Conservation (phyloP, 2,113 vertebrate species). For the Aptenodytes patagonicus region DNA sequence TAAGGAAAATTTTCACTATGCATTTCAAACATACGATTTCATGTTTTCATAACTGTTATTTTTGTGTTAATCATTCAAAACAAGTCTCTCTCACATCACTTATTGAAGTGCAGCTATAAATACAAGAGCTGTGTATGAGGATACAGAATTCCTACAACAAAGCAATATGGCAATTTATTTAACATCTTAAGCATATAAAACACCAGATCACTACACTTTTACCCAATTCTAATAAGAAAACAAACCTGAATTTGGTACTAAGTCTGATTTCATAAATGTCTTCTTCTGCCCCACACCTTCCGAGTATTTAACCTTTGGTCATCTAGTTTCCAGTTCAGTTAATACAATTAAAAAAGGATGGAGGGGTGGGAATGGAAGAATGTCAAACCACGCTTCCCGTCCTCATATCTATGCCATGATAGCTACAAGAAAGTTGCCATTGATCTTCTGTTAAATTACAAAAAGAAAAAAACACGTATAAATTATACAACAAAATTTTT, state of each 20-base stretch:
- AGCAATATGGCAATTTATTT: neutral
- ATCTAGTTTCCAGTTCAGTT: neutral
- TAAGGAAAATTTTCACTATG: neutral
- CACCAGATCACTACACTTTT: neutral
- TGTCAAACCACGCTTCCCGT: neutral
- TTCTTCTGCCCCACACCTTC: neutral
- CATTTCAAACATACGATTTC: neutral
- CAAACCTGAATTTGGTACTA: neutral
- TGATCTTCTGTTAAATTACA: neutral
- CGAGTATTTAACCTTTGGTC: neutral
- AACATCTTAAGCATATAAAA: neutral
- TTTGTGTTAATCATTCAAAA: constrained; percentile 40
- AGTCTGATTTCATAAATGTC: neutral
- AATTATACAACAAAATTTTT: neutral
- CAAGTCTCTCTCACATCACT: neutral
- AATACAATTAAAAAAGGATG: neutral
- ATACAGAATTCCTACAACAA: constrained; percentile 22
- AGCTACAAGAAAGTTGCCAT: neutral
- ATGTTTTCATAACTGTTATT: neutral
- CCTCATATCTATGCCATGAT: neutral
- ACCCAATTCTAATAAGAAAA: neutral
- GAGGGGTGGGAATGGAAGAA: neutral
- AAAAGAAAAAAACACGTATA: neutral
- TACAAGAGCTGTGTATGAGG: neutral
- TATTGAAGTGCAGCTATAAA: neutral